A percentile compares a stretch with the other conserved stretches of the same genome.
phyloP scores from a whole-genome alignment of 2,797 vertebrate genomes.

The Dermochelys coriacea region DNA sequence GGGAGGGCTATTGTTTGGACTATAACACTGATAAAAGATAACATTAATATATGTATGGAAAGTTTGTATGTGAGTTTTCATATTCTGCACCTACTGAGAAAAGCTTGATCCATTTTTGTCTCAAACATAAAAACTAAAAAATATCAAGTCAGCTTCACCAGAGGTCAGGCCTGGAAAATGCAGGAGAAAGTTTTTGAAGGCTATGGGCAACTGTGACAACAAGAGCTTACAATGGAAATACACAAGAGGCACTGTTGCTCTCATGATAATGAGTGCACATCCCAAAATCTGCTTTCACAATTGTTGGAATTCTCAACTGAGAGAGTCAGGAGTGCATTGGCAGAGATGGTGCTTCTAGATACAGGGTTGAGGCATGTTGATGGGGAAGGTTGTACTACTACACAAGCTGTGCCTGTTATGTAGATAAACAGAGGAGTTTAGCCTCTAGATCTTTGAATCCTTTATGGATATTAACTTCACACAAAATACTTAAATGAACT shows the following conservation, averaged over 20 bases:
- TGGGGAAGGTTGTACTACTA: background rate
- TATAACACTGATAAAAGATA: background rate
- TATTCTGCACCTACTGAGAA: background rate
- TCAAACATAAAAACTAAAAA: background rate
- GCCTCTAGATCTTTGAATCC: background rate
- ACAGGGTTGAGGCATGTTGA: background rate
- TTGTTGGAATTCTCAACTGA: background rate
- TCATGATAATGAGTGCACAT: background rate
- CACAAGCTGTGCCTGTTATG: fast-evolving
- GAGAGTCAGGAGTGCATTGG: background rate
- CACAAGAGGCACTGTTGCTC: fast-evolving
- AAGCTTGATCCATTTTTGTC: background rate
- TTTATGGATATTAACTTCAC: background rate
- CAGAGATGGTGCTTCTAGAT: background rate
- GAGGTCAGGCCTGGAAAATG: background rate
- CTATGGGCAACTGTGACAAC: fast-evolving
- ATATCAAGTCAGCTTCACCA: background rate
- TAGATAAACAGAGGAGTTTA: background rate
- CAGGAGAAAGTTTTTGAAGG: background rate
- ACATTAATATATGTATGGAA: background rate
- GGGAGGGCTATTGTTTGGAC: background rate
- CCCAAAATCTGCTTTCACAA: background rate
- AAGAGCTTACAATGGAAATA: fast-evolving
- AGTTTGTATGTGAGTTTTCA: background rate
- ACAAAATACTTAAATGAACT: background rate